Evolutionary conservation across 2,888 invertebrate species (phyloP), one percentile per base, ranked within the genome.

Genomic region (Ypsolopha scabrella): DNA sequence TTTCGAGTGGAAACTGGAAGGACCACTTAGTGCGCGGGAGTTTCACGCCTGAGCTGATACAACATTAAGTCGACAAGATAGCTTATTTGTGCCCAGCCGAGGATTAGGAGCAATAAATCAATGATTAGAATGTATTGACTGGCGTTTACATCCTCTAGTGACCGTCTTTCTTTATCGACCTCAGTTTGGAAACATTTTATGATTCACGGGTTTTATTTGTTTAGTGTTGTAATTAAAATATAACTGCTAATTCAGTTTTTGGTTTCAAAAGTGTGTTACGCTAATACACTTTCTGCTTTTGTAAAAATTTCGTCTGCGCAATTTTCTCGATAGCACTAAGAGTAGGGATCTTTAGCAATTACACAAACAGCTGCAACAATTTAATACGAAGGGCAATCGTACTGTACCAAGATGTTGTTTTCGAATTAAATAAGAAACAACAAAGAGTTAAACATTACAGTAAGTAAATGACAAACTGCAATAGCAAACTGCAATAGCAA

Each of bases 1-100:
- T 86, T 86, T 86, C 82, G 83, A 83, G 76, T 83, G 79, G 85
- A 86, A 86, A 86, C 86, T 86, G 86, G 86, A 82, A 83, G 86
- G 83, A 81, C 86, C 86, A 86, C 86, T 86, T 86, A 86, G 85
- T 79, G 80, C 83, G 80, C 83, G 82, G 83, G 86, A 83, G 86
- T 86, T 86, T 86, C 86, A 85, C 86, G 86, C 86, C 85, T 79
- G 81, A 68, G 65, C 79, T 80, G 85, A 85, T 86, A 85, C 78
- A 80, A 83, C 86, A 82, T 85, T 83, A 83, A 85, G 81, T 80
- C 85, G 83, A 83, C 86, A 82, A 82, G 85, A 86, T 86, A 85
- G 85, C 85, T 86, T 86, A 86, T 85, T 86, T 86, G 85, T 85
- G 86, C 82, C 82, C 75, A 78, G 80, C 81, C 70, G 75, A 70